Evolutionary conservation across 1,140 invertebrate species (phyloP), one percentile per base, ranked within the genome.

Genomic region (Eciton burchellii): DNA sequence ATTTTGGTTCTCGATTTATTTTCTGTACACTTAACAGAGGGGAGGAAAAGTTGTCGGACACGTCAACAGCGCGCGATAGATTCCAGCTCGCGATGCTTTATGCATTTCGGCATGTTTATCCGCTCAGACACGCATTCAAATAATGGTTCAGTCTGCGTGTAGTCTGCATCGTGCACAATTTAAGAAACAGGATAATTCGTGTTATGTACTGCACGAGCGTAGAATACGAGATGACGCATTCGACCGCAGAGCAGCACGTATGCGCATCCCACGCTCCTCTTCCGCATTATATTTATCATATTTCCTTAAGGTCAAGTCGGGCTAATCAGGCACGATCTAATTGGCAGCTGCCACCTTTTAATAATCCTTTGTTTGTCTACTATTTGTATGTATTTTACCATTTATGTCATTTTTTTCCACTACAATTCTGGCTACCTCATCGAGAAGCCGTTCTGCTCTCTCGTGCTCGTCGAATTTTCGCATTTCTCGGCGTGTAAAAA

Each of bases 211-310:
- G 74, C 47, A 77, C 74, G 49, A 19, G 0, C 62, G 29, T 43
- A 29, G 74, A 77, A 77, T 77, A 77, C 74, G 29, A 77, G 74
- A 77, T 77, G 74, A 77, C 62, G 49, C 62, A 77, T 68, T 56
- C 62, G 62, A 29, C 47, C 47, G 35, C 74, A 21, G 43, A 68
- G 74, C 74, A 77, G 47, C 74, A 77, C 74, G 74, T 77, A 77
- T 77, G 45, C 47, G 35, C 74, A 77, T 77, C 74, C 74, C 74
- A 77, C 74, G 74, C 74, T 77, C 35, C 21, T 54, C 73, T 77
- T 77, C 74, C 74, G 74, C 62, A 2, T 77, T 77, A 66, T 68
- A 77, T 66, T 68, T 77, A 77, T 66, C 62, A 35, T 74, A 74
- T 77, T 63, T 74, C 19, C 72, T 45, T 63, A 21, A 74, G 8